Base-by-base conservation (phyloP, 2,888 invertebrate species). In the Amblyteles armatorius region DNA sequence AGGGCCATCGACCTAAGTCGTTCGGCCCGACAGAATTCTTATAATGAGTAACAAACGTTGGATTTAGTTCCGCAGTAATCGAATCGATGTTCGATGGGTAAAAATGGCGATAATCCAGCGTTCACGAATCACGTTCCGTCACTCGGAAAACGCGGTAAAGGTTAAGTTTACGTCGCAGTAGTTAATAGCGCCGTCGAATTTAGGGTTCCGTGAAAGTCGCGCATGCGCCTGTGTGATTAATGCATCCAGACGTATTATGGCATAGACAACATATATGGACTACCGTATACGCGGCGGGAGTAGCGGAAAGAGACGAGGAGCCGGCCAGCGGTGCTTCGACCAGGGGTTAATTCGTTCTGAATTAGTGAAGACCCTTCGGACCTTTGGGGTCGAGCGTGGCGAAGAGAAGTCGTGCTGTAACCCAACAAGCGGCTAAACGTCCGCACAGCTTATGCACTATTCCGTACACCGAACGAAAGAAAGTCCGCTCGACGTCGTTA, bases 281-380 rank as follows among this genome's bases (percentile, higher is more conserved):
- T 55, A 11, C 13, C 7, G 71, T 57, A 29, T 52, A 74, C 60
- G 29, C 29, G 88, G 85, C 60, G 60, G 85, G 72, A 73, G 65
- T 63, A 83, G 87, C 82, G 88, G 85, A 86, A 86, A 80, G 87
- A 86, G 88, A 88, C 84, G 86, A 87, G 74, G 86, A 87, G 80
- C 72, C 81, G 71, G 79, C 72, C 73, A 83, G 79, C 84, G 33
- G 69, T 69, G 67, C 68, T 60, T 73, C 63, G 60, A 83, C 60
- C 79, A 55, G 74, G 87, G 89, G 87, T 90, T 89, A 89, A 90
- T 88, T 90, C 83, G 84, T 74, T 81, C 86, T 77, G 79, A 89
- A 89, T 88, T 90, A 88, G 86, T 86, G 84, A 73, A 81, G 88
- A 83, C 84, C 79, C 83, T 78, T 74, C 57, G 69, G 79, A 69